These are phyloP conservation scores for Nebria brevicollis DNA, from an alignment of 2,888 invertebrate genomes.

Conservation along the genomic window DNA sequence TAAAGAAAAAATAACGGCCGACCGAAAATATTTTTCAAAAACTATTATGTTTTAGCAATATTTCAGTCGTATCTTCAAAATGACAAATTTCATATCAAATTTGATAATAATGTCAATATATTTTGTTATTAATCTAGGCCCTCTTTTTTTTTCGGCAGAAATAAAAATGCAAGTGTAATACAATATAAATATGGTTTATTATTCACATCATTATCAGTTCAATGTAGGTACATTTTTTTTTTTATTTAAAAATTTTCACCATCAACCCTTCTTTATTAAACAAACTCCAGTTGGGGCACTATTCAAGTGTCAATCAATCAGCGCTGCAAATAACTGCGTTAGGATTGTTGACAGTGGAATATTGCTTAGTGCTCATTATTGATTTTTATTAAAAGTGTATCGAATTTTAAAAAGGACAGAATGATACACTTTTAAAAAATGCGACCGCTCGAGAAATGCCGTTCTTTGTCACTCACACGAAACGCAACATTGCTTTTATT, in stretches of 20 bases:
- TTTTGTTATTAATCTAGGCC: neutral
- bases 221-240: constrained; percentile 51
- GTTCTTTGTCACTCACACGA: neutral
- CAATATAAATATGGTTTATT: constrained; percentile 63
- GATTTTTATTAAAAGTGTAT: neutral
- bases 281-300: constrained; percentile 17
- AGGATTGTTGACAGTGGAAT: neutral
- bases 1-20: neutral
- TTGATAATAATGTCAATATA: neutral
- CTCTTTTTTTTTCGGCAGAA: neutral
- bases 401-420: neutral
- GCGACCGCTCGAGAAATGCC: neutral
- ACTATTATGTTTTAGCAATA: too few species aligned
- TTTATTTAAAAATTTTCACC: constrained; percentile 12
- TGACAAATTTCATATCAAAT: neutral
- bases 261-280: constrained; percentile 9
- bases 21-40: too few species aligned
- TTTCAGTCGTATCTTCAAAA: neutral
- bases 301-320: neutral
- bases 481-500: neutral
- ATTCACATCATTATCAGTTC: constrained; percentile 61
- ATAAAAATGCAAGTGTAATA: constrained; percentile 47
- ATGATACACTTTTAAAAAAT: neutral
- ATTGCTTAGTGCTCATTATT: neutral
- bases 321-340: neutral